Percentiles rank a stretch among this genome's conserved stretches.
Evolutionary conservation across 2,888 invertebrate species (phyloP).

Genomic region (Patella pellucida): DNA sequence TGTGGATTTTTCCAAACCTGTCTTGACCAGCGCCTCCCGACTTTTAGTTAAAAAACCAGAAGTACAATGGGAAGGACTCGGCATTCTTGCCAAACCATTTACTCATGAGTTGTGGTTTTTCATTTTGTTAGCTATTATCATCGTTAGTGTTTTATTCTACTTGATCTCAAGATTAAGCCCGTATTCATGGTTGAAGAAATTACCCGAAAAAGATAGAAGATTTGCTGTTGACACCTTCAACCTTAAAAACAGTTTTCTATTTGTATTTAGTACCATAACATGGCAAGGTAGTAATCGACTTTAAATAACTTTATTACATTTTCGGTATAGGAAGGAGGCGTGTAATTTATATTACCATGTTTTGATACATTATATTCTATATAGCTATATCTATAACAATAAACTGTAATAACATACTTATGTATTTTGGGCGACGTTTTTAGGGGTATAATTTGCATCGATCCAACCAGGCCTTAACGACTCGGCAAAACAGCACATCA

Average conservation of each 20-base stretch:
- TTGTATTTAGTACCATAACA: conserved; percentile 38
- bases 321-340: too few relatives aligned
- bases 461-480: too few relatives aligned
- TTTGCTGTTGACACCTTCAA: conserved; percentile 42
- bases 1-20: conserved; percentile 39
- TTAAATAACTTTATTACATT: too few relatives aligned
- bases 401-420: too few relatives aligned
- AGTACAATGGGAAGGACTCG: conserved; percentile 31
- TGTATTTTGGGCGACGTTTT: too few relatives aligned
- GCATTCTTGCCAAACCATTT: conserved; percentile 38
- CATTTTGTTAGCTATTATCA: conserved; percentile 33
- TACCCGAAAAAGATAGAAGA: conserved; percentile 32
- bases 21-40: conserved; percentile 31
- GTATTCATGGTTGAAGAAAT: conserved; percentile 42
- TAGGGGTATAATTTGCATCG: too few relatives aligned
- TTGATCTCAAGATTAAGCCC: conserved; percentile 43
- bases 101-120: conserved; percentile 38
- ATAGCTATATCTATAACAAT: too few relatives aligned
- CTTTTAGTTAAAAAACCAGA: conserved; percentile 40
- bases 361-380: too few relatives aligned
- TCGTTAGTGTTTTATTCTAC: conserved; percentile 38
- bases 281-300: conserved; percentile 40
- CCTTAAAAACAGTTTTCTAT: conserved; percentile 41
- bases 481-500: too few relatives aligned
- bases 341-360: too few relatives aligned